Conservation (phyloP, 2,113 vertebrate genomes). For the Onychostruthus taczanowskii region DNA sequence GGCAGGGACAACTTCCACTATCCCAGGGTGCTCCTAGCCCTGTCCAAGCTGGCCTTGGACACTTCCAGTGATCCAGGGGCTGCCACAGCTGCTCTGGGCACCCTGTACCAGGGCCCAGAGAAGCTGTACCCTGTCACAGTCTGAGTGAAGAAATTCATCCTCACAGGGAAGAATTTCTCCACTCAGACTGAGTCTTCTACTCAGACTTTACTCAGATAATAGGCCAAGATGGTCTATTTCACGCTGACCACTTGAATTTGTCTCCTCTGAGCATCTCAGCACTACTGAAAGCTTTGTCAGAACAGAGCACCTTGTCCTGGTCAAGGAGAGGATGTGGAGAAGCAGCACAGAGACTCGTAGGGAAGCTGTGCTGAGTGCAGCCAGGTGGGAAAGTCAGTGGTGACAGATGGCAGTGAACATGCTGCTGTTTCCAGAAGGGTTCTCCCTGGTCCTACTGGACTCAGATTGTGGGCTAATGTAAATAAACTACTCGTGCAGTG, state of each 20-base stretch:
- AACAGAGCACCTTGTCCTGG: neutral
- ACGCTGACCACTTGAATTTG: neutral
- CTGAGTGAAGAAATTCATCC: neutral
- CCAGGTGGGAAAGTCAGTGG: neutral
- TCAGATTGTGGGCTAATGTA: neutral
- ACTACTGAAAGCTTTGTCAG: neutral
- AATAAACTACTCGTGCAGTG: neutral
- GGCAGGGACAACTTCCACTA: neutral
- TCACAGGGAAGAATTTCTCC: neutral
- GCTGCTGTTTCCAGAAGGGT: neutral
- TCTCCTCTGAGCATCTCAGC: neutral
- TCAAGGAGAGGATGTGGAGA: neutral
- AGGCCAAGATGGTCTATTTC: neutral
- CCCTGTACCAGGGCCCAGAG: neutral
- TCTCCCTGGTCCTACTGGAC: neutral
- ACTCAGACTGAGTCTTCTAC: neutral
- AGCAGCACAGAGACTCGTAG: rapidly evolving
- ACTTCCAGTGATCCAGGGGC: neutral
- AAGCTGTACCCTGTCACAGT: too few species aligned
- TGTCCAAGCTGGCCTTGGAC: rapidly evolving
- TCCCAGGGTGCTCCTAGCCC: rapidly evolving
- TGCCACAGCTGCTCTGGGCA: neutral
- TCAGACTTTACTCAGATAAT: neutral
- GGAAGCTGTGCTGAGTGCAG: neutral
- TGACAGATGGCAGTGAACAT: neutral